Evolutionary conservation across 2,888 invertebrate species (phyloP), one percentile per base, ranked within the genome.

Genomic region (Hydropsyche betteni): DNA sequence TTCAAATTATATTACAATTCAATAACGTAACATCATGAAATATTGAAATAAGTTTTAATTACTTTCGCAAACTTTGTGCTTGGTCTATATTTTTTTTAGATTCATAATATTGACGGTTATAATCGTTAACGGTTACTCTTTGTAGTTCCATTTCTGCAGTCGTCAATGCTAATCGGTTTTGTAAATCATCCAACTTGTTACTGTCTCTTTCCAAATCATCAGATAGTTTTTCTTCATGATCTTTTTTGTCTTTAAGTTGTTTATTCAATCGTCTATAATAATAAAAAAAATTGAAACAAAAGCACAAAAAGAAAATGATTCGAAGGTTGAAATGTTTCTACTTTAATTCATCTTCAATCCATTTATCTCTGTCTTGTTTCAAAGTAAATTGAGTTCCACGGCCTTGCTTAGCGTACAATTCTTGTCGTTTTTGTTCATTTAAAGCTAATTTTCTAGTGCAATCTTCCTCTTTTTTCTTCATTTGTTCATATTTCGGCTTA

Each of bases 341-440:
- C 88, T 96, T 96, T 12, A 99, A 87, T 84, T 99, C 98, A 81
- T 94, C 95, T 83, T 96, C 94, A 81, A 99, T 98, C 97, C 98
- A 99, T 79, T 93, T 91, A 84, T 99, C 99, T 77, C 99, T 88
- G 83, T 99, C 98, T 80, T 96, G 97, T 81, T 93, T 91, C 0
- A 94, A 94, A 0, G 96, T 93, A 85, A 99, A 99, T 85, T 98
- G 98, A 77, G 96, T 97, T 0, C 98, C 98, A 80, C 98, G 88
- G 0, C 99, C 99, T 85, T 99, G 99, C 83, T 99, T 99, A 0
- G 98, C 99, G 84, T 99, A 99, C 69, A 99, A 85, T 84, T 99
- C 99, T 83, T 98, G 98, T 4, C 98, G 88, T 82, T 96, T 95
- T 84, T 98, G 97, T 82, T 98, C 98, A 84, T 98, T 97, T 16